phyloP scores from a whole-genome alignment of 2,888 invertebrate genomes.

The Zygothrica quintamaculata region DNA sequence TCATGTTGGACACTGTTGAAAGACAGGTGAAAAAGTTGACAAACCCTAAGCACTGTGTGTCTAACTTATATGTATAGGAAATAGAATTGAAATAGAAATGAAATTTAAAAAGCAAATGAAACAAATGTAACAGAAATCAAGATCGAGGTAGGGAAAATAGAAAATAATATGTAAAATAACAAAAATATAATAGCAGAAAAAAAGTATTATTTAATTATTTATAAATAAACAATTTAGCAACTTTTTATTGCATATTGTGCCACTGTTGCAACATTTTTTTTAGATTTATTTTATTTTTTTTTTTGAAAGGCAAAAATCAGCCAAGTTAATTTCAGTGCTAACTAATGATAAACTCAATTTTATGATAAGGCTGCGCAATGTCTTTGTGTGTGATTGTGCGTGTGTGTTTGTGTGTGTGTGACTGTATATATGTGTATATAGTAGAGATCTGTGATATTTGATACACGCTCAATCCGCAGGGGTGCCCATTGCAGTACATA shows the following conservation, averaged over 20 bases:
- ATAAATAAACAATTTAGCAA: background rate
- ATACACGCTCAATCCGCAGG: slow-evolving; percentile 54
- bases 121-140: background rate
- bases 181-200: too few species aligned
- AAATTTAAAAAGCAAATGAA: too few species aligned
- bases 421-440: background rate
- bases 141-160: too few species aligned
- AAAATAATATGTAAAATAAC: too few species aligned
- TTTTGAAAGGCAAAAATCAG: slow-evolving; percentile 28
- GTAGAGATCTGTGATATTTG: slow-evolving; percentile 48
- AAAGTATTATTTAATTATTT: too few species aligned
- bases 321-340: slow-evolving; percentile 76
- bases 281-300: too few species aligned
- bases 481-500: slow-evolving; percentile 15
- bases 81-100: too few species aligned
- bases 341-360: slow-evolving; percentile 77
- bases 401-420: slow-evolving; percentile 26
- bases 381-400: slow-evolving; percentile 24
- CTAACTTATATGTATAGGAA: too few species aligned
- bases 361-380: slow-evolving; percentile 64
- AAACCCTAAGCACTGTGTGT: slow-evolving; percentile 1
- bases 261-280: slow-evolving; percentile 37
- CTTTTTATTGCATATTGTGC: background rate
- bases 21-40: slow-evolving; percentile 1
- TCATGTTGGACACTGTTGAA: slow-evolving; percentile 19